Evolutionary conservation across 1,140 invertebrate species (phyloP), one percentile per base, ranked within the genome.

Genomic region (Mylabris phalerata): DNA sequence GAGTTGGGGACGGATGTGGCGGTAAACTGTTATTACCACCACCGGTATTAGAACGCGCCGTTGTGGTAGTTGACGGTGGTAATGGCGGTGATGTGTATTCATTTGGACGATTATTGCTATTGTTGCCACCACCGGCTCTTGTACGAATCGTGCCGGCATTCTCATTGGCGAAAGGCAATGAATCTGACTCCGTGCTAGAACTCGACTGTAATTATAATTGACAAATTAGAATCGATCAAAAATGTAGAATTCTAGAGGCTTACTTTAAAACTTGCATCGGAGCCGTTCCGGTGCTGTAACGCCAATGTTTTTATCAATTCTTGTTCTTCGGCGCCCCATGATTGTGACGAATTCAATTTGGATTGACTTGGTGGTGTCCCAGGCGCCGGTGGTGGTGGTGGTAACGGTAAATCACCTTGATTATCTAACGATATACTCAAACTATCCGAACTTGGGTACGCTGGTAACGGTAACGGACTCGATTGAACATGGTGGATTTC

Each of bases 141-240:
- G 91, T 90, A 67, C 96, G 95, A 71, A 98, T 98, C 25, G 96
- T 98, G 9, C 95, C 96, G 39, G 94, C 93, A 78, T 98, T 98
- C 72, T 98, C 96, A 75, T 98, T 98, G 57, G 96, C 95, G 77
- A 98, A 98, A 41, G 95, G 95, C 72, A 98, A 83, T 64, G 93
- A 95, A 75, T 98, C 95, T 24, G 93, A 95, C 78, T 97, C 91
- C 50, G 92, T 93, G 77, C 93, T 96, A 59, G 93, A 95, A 79
- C 86, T 95, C 66, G 93, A 95, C 87, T 94, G 80, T 9, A 79
- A 39, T 50, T 50, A 42, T 6, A 42, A 9, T n/a, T 42, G 4
- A 42, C 11, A 42, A 40, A 10, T 10, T 19, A 19, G 19, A 19
- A 19, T 19, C 19, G 19, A 19, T 19, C 32, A 32, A 32, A 5